Conservation (phyloP, 2,888 invertebrate genomes). For the Proisotoma minuta region DNA sequence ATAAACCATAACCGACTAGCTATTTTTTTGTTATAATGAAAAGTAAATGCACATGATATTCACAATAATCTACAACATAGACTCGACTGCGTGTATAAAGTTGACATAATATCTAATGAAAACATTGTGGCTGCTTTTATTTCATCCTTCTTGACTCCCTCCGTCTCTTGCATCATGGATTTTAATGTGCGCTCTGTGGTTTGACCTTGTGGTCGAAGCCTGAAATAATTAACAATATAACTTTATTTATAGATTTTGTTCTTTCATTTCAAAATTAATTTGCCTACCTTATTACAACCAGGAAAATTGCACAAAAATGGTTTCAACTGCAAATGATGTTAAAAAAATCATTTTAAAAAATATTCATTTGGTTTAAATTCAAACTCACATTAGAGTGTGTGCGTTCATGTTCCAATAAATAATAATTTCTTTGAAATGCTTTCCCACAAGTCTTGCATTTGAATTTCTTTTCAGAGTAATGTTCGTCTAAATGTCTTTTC, state of each 20-base stretch:
- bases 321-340: too few relatives aligned
- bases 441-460: conserved; percentile 74
- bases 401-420: conserved; percentile 79
- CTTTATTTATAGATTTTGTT: neutral
- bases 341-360: neutral
- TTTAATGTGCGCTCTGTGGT: conserved; percentile 83
- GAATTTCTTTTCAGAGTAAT: conserved; percentile 72
- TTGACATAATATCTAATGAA: too few relatives aligned
- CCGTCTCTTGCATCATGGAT: conserved; percentile 85
- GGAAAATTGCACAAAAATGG: conserved; percentile 76
- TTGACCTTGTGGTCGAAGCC: conserved; percentile 81
- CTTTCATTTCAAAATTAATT: neutral
- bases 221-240: conserved; percentile 55
- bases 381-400: conserved; percentile 59
- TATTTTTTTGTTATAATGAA: too few relatives aligned
- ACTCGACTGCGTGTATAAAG: too few relatives aligned
- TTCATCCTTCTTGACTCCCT: conserved; percentile 71
- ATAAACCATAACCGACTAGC: too few relatives aligned
- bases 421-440: conserved; percentile 79
- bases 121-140: too few relatives aligned
- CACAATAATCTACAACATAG: too few relatives aligned
- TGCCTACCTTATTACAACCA: too few relatives aligned
- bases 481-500: conserved; percentile 76
- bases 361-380: neutral
- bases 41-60: too few relatives aligned